Base-by-base conservation (phyloP, 2,888 invertebrate genomes). In the Tenthredo scrophulariae region DNA sequence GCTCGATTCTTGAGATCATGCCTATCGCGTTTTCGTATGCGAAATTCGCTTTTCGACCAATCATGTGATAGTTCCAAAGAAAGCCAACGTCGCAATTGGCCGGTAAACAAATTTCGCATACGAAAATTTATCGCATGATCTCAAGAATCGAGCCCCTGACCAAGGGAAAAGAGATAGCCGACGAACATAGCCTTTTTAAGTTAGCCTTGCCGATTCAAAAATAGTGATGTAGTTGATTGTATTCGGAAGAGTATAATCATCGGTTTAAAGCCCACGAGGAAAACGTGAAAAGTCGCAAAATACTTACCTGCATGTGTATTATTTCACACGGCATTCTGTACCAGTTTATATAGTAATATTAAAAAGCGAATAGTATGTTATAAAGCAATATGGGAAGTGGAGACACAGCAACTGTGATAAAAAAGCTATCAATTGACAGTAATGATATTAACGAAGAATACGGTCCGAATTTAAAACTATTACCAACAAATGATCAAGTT, bases 401-500 rank as follows among this genome's bases (percentile, higher is more conserved):
- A 54, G 93, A 94, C 84, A 90, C 92, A 43, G 92, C 93, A 86
- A 89, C 90, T 82, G 87, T 87, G 54, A 89, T 89, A 84, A 91
- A 89, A 87, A 85, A 89, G 87, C 77, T 93, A 92, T 90, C 89
- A 85, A 90, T 87, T 84, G 91, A 92, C 84, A 87, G 67, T 75
- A 92, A 94, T 50, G 95, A 95, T 65, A 92, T 94, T 4, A 93
- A 92, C 84, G 95, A 95, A 72, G 95, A 95, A 87, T 97, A 96
- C 88, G 96, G 96, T 0, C 95, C 95, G 84, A 96, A 96, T 90
- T 94, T 97, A 65, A 96, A 96, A 91, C 93, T 97, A 84, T 92
- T 97, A 83, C 96, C 97, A 1, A 94, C 96, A 0, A 97, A 97
- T 90, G 96, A 97, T 92, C 97, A 97, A 93, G 96, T 97, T 74